Conservation (phyloP, 2,113 vertebrate genomes). For the Dicerorhinus sumatrensis region DNA sequence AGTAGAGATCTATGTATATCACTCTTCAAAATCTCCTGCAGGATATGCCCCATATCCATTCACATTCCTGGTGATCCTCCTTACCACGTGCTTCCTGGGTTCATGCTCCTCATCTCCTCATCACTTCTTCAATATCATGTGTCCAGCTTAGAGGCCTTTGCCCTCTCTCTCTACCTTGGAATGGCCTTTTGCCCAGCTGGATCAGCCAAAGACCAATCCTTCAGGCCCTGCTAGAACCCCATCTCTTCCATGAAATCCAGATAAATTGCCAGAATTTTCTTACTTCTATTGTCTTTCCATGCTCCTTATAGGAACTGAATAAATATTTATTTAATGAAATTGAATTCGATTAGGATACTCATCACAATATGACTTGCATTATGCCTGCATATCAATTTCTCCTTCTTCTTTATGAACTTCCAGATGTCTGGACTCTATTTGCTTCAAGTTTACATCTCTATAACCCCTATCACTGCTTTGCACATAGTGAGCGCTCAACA, state of each 20-base stretch:
- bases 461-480: not conserved
- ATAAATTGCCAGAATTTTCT: not conserved
- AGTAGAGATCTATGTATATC: not conserved
- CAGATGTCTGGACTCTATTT: not conserved
- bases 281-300: not conserved
- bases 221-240: not conserved
- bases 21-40: not conserved
- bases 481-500: not conserved
- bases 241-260: not conserved
- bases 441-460: not conserved
- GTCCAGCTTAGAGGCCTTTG: not conserved
- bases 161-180: not conserved
- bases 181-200: too few relatives aligned
- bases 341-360: not conserved
- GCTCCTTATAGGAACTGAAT: not conserved
- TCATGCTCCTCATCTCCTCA: not conserved
- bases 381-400: not conserved
- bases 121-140: not conserved
- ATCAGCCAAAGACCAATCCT: not conserved
- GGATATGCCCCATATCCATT: too few relatives aligned
- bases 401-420: not conserved
- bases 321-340: slow-evolving; percentile 14
- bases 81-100: rapidly evolving
- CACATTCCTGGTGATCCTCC: rapidly evolving
- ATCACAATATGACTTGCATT: not conserved